These are phyloP conservation scores for Drosophila sechellia DNA, from an alignment of 1,140 invertebrate genomes.

Conservation along the genomic window DNA sequence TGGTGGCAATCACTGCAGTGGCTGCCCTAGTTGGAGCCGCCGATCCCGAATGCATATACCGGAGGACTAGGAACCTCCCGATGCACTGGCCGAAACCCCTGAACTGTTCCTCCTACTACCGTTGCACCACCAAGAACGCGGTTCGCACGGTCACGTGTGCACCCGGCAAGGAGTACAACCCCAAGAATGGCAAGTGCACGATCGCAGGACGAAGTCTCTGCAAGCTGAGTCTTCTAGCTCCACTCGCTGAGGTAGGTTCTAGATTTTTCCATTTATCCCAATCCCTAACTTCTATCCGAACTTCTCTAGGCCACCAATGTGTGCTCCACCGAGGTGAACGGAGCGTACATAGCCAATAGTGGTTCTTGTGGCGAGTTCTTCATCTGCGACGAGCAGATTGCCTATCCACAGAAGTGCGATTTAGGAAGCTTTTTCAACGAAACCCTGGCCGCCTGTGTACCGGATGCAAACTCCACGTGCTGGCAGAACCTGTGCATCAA, in stretches of 20 bases:
- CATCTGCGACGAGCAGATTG: constrained; percentile 64
- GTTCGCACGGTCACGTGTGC: constrained; percentile 62
- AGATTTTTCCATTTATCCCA: neutral
- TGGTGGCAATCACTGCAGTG: constrained; percentile 63
- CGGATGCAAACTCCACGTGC: constrained; percentile 42
- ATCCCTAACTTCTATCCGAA: neutral
- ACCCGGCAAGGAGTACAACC: constrained; percentile 67
- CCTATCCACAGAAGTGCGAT: constrained; percentile 60
- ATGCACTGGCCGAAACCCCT: constrained; percentile 72
- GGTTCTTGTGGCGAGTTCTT: constrained; percentile 58
- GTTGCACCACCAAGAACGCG: constrained; percentile 60
- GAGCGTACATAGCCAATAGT: constrained; percentile 50
- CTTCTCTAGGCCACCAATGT: constrained; percentile 40
- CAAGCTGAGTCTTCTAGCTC: constrained; percentile 56
- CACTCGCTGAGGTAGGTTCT: constrained; percentile 41
- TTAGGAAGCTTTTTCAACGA: constrained; percentile 58
- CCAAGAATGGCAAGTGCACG: constrained; percentile 65
- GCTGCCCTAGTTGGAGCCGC: constrained; percentile 54
- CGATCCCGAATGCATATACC: constrained; percentile 76
- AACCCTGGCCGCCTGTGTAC: constrained; percentile 27
- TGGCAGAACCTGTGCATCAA: constrained; percentile 64
- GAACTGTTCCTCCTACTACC: constrained; percentile 69
- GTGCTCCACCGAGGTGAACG: constrained; percentile 57
- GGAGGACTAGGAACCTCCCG: constrained; percentile 61
- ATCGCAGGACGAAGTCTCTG: constrained; percentile 57